Evolutionary conservation across 2,113 vertebrate genomes (phyloP).

Genomic region (Myotis yumanensis): DNA sequence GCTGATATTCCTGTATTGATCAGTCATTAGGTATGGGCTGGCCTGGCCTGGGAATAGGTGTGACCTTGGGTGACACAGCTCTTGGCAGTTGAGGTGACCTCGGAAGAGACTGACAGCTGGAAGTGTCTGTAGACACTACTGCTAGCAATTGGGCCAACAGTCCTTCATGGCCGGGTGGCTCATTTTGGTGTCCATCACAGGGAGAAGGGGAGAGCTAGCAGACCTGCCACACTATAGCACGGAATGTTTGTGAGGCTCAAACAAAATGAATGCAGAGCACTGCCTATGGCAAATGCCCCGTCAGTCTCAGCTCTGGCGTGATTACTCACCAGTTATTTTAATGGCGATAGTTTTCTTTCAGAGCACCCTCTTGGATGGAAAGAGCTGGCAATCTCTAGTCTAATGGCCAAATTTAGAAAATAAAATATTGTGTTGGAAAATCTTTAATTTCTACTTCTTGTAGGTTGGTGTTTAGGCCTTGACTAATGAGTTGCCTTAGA

Average conservation of each 20-base stretch:
- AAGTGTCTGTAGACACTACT: not conserved
- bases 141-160: not conserved
- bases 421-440: not conserved
- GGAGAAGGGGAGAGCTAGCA: not conserved
- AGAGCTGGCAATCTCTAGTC: not conserved
- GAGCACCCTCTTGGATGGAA: not conserved
- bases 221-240: not conserved
- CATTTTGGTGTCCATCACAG: not conserved
- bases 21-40: not conserved
- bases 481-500: constrained; percentile 16
- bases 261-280: not conserved
- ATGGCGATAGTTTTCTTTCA: not conserved
- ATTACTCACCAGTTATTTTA: constrained; percentile 11
- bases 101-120: not conserved
- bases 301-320: not conserved
- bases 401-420: constrained; percentile 33
- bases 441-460: constrained; percentile 1
- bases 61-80: not conserved
- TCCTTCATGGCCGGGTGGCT: not conserved
- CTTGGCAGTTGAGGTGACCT: not conserved
- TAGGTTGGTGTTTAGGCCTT: not conserved
- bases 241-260: not conserved
- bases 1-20: not conserved
- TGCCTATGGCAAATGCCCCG: not conserved
- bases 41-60: not conserved